Percentiles rank a stretch among this genome's conserved stretches.
Conservation (phyloP, 1,140 invertebrate genomes). For the Sitodiplosis mosellana region DNA sequence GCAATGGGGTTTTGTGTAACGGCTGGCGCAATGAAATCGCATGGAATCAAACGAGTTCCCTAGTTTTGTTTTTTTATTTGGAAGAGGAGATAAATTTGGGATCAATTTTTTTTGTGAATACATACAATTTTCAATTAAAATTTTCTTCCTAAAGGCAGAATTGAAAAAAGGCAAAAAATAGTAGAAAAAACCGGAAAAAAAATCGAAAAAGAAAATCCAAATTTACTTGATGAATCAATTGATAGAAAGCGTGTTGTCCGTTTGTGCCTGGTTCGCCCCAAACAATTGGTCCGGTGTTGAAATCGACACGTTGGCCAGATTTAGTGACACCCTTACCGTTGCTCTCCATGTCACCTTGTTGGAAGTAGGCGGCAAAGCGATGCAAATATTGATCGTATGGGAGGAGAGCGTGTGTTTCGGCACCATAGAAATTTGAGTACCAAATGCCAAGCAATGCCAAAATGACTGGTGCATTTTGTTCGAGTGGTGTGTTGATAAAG, state of each 20-base stretch:
- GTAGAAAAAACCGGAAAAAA: background rate
- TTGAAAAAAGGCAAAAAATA: background rate
- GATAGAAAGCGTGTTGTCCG: slow-evolving; percentile 98
- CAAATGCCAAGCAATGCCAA: slow-evolving; percentile 87
- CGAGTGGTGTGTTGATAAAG: slow-evolving; percentile 71
- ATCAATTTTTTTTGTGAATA: too few relatives aligned
- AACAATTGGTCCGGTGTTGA: slow-evolving; percentile 78
- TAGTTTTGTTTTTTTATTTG: too few relatives aligned
- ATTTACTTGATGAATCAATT: slow-evolving; percentile 69
- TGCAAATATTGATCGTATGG: slow-evolving; percentile 99
- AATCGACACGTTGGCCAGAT: slow-evolving; percentile 52
- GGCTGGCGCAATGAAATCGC: slow-evolving; percentile 91
- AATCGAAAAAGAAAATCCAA: background rate
- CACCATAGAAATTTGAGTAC: slow-evolving; percentile 90
- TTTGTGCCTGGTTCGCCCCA: slow-evolving; percentile 99
- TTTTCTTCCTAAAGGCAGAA: too few relatives aligned
- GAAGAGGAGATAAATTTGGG: too few relatives aligned
- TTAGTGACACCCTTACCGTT: slow-evolving; percentile 93
- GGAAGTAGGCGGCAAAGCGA: slow-evolving; percentile 97
- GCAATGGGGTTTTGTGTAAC: slow-evolving; percentile 85
- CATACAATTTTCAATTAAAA: too few relatives aligned
- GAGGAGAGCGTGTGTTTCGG: slow-evolving; percentile 87
- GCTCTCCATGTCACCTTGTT: slow-evolving; percentile 99
- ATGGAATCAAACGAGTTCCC: slow-evolving; percentile 62
- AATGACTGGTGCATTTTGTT: slow-evolving; percentile 89